Evolutionary conservation across 2,113 vertebrate genomes (phyloP).

Genomic region (Fregetta grallaria): DNA sequence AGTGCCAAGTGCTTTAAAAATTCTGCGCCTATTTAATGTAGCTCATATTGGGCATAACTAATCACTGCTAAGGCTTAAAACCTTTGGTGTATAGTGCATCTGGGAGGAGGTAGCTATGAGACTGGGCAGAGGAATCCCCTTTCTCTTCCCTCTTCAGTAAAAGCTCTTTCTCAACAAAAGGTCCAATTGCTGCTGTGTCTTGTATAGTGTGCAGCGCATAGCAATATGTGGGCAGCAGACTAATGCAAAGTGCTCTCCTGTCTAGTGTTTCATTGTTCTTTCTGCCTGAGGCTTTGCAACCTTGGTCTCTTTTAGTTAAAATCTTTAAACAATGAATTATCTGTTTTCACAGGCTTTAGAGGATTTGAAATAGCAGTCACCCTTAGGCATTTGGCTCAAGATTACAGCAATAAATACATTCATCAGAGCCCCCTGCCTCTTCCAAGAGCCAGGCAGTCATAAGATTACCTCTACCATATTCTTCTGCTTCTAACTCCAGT

Average conservation of each 20-base stretch:
- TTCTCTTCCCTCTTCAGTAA: neutral
- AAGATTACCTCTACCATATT: neutral
- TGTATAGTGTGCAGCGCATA: neutral
- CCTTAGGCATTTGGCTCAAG: constrained; percentile 50
- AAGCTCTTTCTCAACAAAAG: neutral
- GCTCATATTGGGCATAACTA: neutral
- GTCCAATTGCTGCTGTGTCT: neutral
- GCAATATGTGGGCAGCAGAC: neutral
- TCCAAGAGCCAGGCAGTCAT: neutral
- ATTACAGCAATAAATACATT: constrained; percentile 44
- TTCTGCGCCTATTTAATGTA: neutral
- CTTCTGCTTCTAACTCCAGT: neutral
- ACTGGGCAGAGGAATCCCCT: neutral
- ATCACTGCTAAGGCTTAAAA: neutral
- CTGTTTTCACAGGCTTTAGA: constrained; percentile 55
- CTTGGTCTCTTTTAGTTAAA: constrained; percentile 51
- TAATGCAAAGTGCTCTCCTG: constrained; percentile 16
- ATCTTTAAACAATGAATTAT: constrained; percentile 62
- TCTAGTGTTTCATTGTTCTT: constrained; percentile 25
- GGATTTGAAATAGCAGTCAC: constrained; percentile 51
- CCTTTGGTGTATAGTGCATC: neutral
- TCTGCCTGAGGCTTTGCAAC: constrained; percentile 45
- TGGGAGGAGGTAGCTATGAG: neutral
- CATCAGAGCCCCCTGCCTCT: neutral
- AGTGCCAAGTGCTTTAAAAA: constrained; percentile 2